phyloP scores from a whole-genome alignment of 2,113 vertebrate species.

The Xenus cinereus region DNA sequence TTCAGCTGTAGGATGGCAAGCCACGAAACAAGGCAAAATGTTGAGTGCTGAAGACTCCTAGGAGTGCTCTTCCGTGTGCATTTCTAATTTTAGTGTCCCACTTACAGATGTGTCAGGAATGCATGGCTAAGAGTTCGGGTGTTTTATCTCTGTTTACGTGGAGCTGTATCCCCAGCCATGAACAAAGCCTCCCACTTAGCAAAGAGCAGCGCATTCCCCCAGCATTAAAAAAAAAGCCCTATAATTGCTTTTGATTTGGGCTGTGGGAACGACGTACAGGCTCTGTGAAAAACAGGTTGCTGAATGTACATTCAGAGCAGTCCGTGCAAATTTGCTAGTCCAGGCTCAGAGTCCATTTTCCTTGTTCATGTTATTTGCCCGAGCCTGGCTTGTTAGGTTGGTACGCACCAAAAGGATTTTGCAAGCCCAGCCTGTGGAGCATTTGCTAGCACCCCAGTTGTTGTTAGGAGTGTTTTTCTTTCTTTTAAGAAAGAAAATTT shows the following conservation, averaged over 20 bases:
- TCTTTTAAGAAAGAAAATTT: neutral
- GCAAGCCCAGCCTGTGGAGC: neutral
- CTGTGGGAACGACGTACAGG: neutral
- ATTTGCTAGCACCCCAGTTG: neutral
- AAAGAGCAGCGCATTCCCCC: neutral
- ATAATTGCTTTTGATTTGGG: neutral
- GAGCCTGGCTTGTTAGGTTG: neutral
- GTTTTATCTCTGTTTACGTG: neutral
- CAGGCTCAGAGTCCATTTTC: neutral
- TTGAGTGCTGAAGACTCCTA: neutral
- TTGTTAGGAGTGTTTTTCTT: neutral
- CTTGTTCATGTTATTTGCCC: neutral
- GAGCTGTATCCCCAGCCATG: neutral
- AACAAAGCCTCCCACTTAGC: neutral
- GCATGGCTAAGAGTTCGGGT: fast-evolving
- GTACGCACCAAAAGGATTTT: fast-evolving
- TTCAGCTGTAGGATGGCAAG: neutral
- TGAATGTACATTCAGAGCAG: neutral
- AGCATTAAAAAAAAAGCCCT: neutral
- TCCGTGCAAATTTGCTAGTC: neutral
- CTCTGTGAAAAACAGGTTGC: neutral
- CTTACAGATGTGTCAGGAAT: neutral
- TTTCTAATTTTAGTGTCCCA: neutral
- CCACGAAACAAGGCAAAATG: neutral
- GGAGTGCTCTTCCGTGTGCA: neutral